Conservation (phyloP, 2,113 vertebrate genomes). For the Indri indri region DNA sequence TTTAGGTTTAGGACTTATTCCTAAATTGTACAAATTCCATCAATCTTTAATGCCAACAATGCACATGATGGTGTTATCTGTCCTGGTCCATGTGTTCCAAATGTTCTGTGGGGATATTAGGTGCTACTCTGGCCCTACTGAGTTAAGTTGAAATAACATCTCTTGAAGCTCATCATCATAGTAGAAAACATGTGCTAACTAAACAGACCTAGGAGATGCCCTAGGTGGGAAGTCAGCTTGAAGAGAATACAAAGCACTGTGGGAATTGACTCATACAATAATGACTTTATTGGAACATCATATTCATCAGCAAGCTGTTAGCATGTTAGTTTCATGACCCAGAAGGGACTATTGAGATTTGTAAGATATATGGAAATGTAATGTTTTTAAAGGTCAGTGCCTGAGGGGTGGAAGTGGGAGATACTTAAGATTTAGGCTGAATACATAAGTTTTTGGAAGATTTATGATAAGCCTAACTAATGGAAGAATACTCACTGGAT, state of each 20-base stretch:
- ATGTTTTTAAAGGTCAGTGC: background rate
- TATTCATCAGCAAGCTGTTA: background rate
- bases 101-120: background rate
- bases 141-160: background rate
- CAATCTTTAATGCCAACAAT: background rate
- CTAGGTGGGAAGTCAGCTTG: background rate
- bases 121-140: background rate
- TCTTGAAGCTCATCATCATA: background rate
- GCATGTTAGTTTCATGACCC: background rate
- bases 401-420: background rate
- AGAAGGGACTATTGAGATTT: background rate
- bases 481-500: background rate
- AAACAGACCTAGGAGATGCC: background rate
- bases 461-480: background rate
- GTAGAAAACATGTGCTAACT: background rate
- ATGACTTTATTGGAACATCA: background rate
- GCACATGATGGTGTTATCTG: background rate
- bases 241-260: background rate
- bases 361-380: background rate
- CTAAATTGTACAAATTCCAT: background rate
- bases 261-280: background rate
- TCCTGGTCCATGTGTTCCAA: background rate
- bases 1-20: background rate
- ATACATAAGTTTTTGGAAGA: background rate
- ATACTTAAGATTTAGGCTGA: background rate